These are phyloP conservation scores for Dysdera silvatica DNA, from an alignment of 1,140 invertebrate species.

Conservation along the genomic window DNA sequence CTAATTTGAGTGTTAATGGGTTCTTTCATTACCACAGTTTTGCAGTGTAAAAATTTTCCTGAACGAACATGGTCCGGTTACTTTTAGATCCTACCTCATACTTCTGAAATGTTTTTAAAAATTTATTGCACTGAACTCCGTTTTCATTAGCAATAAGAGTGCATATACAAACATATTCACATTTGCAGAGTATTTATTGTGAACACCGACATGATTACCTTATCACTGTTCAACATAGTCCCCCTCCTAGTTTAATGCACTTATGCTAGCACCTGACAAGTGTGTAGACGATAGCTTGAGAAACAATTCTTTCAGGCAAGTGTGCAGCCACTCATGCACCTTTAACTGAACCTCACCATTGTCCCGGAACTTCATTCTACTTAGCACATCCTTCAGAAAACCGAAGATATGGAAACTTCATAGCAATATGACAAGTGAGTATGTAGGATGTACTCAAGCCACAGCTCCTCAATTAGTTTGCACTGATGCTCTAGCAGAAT, in stretches of 20 bases:
- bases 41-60: too few relatives aligned
- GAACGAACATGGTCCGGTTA: too few relatives aligned
- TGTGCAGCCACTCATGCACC: not conserved
- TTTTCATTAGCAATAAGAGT: too few relatives aligned
- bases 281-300: not conserved
- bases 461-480: not conserved
- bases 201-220: constrained; percentile 2
- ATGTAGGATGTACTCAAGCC: not conserved
- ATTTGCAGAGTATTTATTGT: constrained; percentile 1
- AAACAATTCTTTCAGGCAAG: not conserved
- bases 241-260: constrained; percentile 5
- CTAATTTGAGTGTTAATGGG: too few relatives aligned
- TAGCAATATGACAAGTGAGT: not conserved
- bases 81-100: too few relatives aligned
- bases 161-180: too few relatives aligned
- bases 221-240: constrained; percentile 11
- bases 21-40: too few relatives aligned
- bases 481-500: not conserved
- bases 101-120: too few relatives aligned
- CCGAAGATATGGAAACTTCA: not conserved
- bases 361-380: too few relatives aligned
- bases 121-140: too few relatives aligned
- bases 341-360: not conserved
- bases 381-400: not conserved
- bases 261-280: not conserved